Conservation (phyloP, 2,797 vertebrate species). For the Urocyon cinereoargenteus region DNA sequence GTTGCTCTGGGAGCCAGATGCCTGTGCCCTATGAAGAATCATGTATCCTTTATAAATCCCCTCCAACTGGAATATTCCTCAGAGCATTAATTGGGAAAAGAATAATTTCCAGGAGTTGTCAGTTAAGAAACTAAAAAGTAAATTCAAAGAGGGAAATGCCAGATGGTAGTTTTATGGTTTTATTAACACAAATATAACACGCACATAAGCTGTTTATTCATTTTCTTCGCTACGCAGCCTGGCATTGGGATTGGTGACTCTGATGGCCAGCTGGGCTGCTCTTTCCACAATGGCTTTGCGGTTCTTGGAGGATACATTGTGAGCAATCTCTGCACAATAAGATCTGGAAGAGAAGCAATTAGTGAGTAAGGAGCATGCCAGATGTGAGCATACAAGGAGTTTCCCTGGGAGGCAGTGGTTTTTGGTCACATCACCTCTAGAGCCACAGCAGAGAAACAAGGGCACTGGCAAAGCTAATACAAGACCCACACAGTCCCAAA, state of each 20-base stretch:
- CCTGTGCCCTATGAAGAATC: neutral
- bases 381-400: neutral
- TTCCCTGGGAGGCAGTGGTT: neutral
- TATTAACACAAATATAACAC: slow-evolving; percentile 89
- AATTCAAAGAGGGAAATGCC: neutral
- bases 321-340: slow-evolving; percentile 98
- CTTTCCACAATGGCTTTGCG: slow-evolving; percentile 98
- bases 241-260: slow-evolving; percentile 98
- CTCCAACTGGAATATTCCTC: neutral
- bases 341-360: slow-evolving; percentile 88
- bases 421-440: neutral
- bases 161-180: slow-evolving; percentile 80
- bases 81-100: neutral
- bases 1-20: neutral
- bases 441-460: no score
- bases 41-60: neutral
- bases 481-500: neutral
- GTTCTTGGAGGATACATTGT: slow-evolving; percentile 99
- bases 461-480: neutral
- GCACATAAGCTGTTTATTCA: slow-evolving; percentile 88
- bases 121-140: neutral
- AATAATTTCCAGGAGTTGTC: neutral
- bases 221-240: slow-evolving; percentile 99
- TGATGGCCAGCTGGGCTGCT: slow-evolving; percentile 97
- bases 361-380: fast-evolving